Conservation (phyloP, 37 sponge, comb jelly and placozoan species). For the Mnemiopsis leidyi region DNA sequence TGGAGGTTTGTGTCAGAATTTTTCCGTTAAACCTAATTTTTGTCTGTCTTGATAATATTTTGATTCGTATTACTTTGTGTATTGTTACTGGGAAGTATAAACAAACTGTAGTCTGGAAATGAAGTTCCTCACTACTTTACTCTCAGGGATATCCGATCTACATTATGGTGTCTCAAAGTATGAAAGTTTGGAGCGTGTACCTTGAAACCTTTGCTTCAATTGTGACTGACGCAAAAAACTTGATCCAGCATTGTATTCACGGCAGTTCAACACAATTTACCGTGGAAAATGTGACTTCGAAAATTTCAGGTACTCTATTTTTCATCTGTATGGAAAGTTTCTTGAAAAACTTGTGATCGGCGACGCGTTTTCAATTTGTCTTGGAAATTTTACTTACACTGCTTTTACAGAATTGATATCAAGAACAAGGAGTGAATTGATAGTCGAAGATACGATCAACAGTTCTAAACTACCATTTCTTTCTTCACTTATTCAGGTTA, state of each 20-base stretch:
- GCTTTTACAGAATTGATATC: background rate
- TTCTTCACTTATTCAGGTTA: constrained; percentile 1
- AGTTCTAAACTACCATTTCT: background rate
- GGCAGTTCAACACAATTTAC: background rate
- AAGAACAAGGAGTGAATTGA: background rate
- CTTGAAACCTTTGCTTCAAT: background rate
- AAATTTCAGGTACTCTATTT: background rate
- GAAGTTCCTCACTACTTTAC: too few relatives aligned
- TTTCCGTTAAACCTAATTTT: too few relatives aligned
- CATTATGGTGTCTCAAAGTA: constrained; percentile 9
- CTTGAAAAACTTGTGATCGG: too few relatives aligned
- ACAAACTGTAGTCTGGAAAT: too few relatives aligned
- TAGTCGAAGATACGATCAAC: background rate
- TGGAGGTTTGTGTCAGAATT: background rate
- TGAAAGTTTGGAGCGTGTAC: background rate
- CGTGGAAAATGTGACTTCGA: background rate
- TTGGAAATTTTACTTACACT: too few relatives aligned
- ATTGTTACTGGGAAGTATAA: too few relatives aligned
- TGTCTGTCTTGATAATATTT: too few relatives aligned
- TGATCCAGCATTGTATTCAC: background rate
- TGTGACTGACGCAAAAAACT: background rate
- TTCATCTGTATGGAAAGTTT: too few relatives aligned
- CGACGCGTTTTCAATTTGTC: too few relatives aligned
- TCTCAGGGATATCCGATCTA: background rate
- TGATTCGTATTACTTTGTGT: too few relatives aligned